Evolutionary conservation across 2,113 vertebrate genomes (phyloP).

Genomic region (Chlorodrepanis virens): DNA sequence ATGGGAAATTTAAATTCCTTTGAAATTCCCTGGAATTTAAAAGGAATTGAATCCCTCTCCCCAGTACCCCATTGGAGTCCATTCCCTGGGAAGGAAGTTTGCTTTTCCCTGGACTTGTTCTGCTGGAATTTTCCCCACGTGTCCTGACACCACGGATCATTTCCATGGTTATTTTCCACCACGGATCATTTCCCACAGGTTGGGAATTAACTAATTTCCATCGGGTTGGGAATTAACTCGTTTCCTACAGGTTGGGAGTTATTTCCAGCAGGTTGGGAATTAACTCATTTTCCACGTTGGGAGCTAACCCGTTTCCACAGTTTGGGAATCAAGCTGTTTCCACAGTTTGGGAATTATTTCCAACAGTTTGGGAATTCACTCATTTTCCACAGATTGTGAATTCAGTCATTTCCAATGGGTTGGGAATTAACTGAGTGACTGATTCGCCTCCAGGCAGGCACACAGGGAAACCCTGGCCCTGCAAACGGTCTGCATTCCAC

Average conservation of each 20-base stretch:
- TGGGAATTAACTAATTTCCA: not conserved
- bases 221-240: not conserved
- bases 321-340: not conserved
- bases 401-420: not conserved
- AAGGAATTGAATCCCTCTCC: too few relatives aligned
- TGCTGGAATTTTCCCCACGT: accelerated
- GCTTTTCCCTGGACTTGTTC: not conserved
- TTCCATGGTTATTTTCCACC: not conserved
- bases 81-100: not conserved
- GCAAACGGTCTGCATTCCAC: accelerated
- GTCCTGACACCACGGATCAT: not conserved
- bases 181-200: not conserved
- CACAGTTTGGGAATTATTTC: not conserved
- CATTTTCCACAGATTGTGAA: not conserved
- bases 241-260: not conserved
- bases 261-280: accelerated
- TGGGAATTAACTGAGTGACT: not conserved
- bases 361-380: not conserved
- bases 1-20: not conserved
- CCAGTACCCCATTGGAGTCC: not conserved
- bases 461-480: accelerated
- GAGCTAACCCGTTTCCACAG: accelerated
- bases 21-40: not conserved
- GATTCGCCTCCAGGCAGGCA: too few relatives aligned
- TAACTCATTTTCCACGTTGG: too few relatives aligned